Evolutionary conservation across 2,797 vertebrate species (phyloP).

Genomic region (Iguana delicatissima): DNA sequence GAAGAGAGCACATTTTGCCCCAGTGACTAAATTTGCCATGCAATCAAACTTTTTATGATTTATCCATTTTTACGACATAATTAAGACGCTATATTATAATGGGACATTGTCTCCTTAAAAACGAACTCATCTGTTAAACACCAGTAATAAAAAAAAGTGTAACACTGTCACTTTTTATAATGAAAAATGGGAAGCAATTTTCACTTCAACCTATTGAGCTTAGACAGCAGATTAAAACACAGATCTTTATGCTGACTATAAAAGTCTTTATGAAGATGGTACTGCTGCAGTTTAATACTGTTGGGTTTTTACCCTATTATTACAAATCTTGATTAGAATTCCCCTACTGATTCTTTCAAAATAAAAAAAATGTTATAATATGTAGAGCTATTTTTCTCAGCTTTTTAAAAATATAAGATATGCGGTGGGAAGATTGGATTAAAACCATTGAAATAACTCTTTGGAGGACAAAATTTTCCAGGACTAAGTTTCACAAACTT

Average conservation of each 20-base stretch:
- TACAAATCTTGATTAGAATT: slow-evolving; percentile 30
- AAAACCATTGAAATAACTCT: background rate
- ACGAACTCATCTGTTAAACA: slow-evolving; percentile 61
- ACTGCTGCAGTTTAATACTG: slow-evolving; percentile 46
- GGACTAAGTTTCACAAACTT: background rate
- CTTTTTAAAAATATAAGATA: background rate
- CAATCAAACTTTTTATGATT: slow-evolving; percentile 56
- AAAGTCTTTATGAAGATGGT: slow-evolving; percentile 58
- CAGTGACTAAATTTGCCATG: slow-evolving; percentile 33
- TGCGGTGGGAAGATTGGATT: slow-evolving; percentile 44
- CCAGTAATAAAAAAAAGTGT: slow-evolving; percentile 60
- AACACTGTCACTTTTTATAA: slow-evolving; percentile 52
- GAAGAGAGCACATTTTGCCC: background rate
- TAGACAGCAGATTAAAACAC: slow-evolving; percentile 63
- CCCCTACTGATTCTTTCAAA: background rate
- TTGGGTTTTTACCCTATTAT: slow-evolving; percentile 37
- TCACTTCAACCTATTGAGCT: slow-evolving; percentile 58
- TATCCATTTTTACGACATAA: slow-evolving; percentile 49
- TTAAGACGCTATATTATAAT: slow-evolving; percentile 57
- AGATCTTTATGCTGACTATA: slow-evolving; percentile 59
- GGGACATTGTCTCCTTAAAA: slow-evolving; percentile 63
- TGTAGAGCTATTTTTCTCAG: background rate
- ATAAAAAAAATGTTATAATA: background rate
- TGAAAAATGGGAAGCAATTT: slow-evolving; percentile 64
- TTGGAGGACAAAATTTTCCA: background rate